A percentile compares a stretch with the other conserved stretches of the same genome.
These are phyloP conservation scores for Andrena cerasifolii DNA, from an alignment of 1,140 invertebrate genomes.

Conservation along the genomic window DNA sequence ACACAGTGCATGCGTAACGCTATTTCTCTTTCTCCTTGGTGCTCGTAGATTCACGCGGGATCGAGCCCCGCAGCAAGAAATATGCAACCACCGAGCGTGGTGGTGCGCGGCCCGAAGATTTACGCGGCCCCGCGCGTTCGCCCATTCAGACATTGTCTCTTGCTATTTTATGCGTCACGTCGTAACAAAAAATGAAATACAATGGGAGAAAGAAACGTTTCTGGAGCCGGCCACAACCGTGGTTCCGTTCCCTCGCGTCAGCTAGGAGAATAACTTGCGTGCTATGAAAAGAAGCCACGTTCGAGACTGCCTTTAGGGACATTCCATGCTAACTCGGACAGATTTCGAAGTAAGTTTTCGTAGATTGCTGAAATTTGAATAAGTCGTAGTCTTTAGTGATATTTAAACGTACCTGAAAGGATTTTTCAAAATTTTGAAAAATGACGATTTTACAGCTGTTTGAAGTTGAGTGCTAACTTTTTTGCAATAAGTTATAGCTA, in stretches of 20 bases:
- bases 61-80: constrained; percentile 30
- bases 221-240: neutral
- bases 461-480: too few relatives aligned
- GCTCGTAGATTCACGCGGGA: constrained; percentile 12
- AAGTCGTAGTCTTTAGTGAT: too few relatives aligned
- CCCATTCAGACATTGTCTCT: constrained; percentile 27
- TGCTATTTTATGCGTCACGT: constrained; percentile 5
- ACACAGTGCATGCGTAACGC: constrained; percentile 42
- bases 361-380: too few relatives aligned
- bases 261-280: neutral
- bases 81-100: constrained; percentile 21
- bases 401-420: too few relatives aligned
- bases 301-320: too few relatives aligned
- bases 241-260: neutral
- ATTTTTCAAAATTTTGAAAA: too few relatives aligned
- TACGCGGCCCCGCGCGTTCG: neutral
- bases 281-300: neutral
- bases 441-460: too few relatives aligned
- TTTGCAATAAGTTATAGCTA: too few relatives aligned
- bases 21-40: constrained; percentile 3
- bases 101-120: constrained; percentile 20
- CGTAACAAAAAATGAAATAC: constrained; percentile 28
- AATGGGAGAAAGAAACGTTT: neutral
- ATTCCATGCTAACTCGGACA: too few relatives aligned
- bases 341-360: too few relatives aligned